A percentile compares a stretch with the other conserved stretches of the same genome.
phyloP scores from a whole-genome alignment of 2,797 vertebrate genomes.

The Neosalanx taihuensis region DNA sequence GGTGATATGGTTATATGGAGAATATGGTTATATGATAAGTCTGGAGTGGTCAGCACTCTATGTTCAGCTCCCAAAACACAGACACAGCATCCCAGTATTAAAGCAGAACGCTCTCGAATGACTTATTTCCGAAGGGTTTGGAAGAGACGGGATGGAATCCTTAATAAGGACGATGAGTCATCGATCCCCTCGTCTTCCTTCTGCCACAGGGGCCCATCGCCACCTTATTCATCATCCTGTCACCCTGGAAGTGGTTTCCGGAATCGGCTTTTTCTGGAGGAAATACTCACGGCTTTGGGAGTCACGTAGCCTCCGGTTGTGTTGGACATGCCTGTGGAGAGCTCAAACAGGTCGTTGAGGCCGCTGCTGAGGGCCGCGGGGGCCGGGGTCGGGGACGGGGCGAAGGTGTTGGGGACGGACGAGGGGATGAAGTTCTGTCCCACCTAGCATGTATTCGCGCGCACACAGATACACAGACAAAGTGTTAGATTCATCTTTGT shows the following conservation, averaged over 20 bases:
- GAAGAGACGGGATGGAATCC: neutral
- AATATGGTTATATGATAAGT: too few species aligned
- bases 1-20: too few species aligned
- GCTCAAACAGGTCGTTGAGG: slow-evolving; percentile 94
- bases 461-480: slow-evolving; percentile 2
- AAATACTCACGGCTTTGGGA: slow-evolving; percentile 86
- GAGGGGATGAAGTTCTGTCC: slow-evolving; percentile 97
- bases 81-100: too few species aligned
- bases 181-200: neutral
- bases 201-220: neutral
- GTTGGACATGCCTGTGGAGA: slow-evolving; percentile 91
- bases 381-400: slow-evolving; percentile 93
- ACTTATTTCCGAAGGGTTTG: slow-evolving; percentile 7
- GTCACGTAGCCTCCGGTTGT: slow-evolving; percentile 85
- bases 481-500: neutral
- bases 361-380: slow-evolving; percentile 90
- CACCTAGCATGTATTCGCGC: slow-evolving; percentile 72
- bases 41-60: too few species aligned
- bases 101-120: neutral
- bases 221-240: neutral
- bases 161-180: neutral
- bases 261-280: too few species aligned
- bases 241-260: neutral
- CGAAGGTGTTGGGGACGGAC: slow-evolving; percentile 92
- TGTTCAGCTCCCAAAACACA: too few species aligned